Percentiles rank a stretch among this genome's conserved stretches.
Conservation (phyloP, 2,797 vertebrate species). For the Apogon hyalosoma region DNA sequence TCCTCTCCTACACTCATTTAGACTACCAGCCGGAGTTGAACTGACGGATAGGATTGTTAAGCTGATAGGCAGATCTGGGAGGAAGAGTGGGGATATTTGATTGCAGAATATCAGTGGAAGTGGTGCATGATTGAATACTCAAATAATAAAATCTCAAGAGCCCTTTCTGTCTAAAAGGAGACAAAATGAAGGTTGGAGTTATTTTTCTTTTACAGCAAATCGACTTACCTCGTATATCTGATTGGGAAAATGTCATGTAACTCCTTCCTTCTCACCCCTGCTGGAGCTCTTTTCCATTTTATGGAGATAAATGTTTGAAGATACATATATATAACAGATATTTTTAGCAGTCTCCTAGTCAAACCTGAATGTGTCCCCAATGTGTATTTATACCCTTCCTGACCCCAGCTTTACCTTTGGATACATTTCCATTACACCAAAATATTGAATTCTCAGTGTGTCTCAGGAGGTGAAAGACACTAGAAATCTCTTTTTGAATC, state of each 20-base stretch:
- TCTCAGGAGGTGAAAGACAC: constrained; percentile 47
- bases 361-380: constrained; percentile 42
- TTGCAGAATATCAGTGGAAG: constrained; percentile 69
- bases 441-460: constrained; percentile 52
- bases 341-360: constrained; percentile 23
- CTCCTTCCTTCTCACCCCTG: constrained; percentile 10
- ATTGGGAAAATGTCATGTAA: constrained; percentile 57
- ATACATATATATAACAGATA: constrained; percentile 30
- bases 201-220: constrained; percentile 33
- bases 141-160: constrained; percentile 74
- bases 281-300: constrained; percentile 37
- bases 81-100: constrained; percentile 67
- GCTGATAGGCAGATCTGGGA: constrained; percentile 70
- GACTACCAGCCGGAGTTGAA: constrained; percentile 64
- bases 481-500: constrained; percentile 55
- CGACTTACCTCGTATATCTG: constrained; percentile 40
- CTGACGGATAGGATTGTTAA: constrained; percentile 72
- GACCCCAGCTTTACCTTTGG: constrained; percentile 55
- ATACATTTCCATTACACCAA: constrained; percentile 60
- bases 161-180: constrained; percentile 50
- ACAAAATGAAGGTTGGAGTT: constrained; percentile 42
- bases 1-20: constrained; percentile 67
- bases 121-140: constrained; percentile 66
- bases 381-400: constrained; percentile 59
- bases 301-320: constrained; percentile 57